Conservation (phyloP, 2,888 invertebrate species). For the Xestia c-nigrum region DNA sequence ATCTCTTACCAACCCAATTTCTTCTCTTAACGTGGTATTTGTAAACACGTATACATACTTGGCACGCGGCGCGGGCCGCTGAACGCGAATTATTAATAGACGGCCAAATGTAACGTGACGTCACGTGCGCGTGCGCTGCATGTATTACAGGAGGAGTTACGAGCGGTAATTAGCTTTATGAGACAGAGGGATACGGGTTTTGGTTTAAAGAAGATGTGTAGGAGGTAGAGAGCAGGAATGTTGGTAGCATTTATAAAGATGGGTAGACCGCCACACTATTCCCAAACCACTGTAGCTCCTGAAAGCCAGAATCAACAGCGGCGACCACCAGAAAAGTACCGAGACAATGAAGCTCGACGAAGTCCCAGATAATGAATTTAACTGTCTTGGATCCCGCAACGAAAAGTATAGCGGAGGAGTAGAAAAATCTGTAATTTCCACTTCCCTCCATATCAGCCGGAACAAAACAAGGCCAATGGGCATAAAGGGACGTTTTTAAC, state of each 20-base stretch:
- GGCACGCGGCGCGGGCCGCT: conserved; percentile 63
- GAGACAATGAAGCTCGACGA: too few relatives aligned
- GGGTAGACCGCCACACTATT: neutral
- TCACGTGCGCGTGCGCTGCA: conserved; percentile 48
- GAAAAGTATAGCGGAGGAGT: too few relatives aligned
- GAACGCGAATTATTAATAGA: conserved; percentile 63
- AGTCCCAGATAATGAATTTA: too few relatives aligned
- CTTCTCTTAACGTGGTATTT: conserved; percentile 42
- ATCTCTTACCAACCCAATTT: conserved; percentile 14
- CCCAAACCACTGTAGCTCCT: too few relatives aligned
- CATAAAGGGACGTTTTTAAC: too few relatives aligned
- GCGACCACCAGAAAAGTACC: too few relatives aligned
- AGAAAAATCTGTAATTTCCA: too few relatives aligned
- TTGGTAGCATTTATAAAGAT: neutral
- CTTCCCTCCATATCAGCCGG: too few relatives aligned
- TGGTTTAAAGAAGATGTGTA: neutral
- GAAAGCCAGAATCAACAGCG: too few relatives aligned
- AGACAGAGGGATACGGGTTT: conserved; percentile 4
- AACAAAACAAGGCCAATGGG: too few relatives aligned
- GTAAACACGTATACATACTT: conserved; percentile 64
- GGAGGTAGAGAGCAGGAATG: neutral
- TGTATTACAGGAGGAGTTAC: conserved; percentile 51
- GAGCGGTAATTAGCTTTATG: conserved; percentile 51
- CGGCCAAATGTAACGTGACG: conserved; percentile 66
- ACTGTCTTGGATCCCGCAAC: too few relatives aligned